Evolutionary conservation across 2,888 invertebrate species (phyloP).

Genomic region (Dasypogon diadema): DNA sequence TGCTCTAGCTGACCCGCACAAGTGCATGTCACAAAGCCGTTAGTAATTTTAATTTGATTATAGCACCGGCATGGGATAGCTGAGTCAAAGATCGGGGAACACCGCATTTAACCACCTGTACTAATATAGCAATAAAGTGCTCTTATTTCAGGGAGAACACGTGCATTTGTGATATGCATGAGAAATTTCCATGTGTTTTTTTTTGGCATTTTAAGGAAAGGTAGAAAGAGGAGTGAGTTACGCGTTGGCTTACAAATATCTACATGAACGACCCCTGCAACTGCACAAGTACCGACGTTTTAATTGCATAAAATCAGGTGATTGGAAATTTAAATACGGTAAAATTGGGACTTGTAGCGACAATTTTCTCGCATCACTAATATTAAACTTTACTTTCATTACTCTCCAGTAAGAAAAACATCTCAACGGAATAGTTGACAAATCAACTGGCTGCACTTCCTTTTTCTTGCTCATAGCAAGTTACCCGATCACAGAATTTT

Average conservation of each 20-base stretch:
- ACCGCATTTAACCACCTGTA: neutral
- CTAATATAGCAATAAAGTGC: neutral
- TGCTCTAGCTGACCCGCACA: neutral
- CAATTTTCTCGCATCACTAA: too few relatives aligned
- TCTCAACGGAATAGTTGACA: neutral
- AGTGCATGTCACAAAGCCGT: slow-evolving; percentile 30
- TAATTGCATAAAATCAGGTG: too few relatives aligned
- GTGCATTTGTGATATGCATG: neutral
- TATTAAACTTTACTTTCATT: too few relatives aligned
- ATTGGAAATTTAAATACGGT: too few relatives aligned
- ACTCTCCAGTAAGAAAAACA: too few relatives aligned
- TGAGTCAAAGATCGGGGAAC: neutral
- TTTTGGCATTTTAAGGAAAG: too few relatives aligned
- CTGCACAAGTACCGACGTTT: too few relatives aligned
- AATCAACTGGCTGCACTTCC: slow-evolving; percentile 3
- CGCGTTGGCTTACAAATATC: too few relatives aligned
- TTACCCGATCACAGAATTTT: neutral
- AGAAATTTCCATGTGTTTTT: too few relatives aligned
- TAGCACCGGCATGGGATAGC: neutral
- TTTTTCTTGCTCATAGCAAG: neutral
- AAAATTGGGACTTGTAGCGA: too few relatives aligned
- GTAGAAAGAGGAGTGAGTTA: too few relatives aligned
- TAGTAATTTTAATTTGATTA: slow-evolving; percentile 39
- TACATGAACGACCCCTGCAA: too few relatives aligned
- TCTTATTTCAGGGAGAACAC: neutral